Percentiles rank a stretch among this genome's conserved stretches.
These are phyloP conservation scores for Heliconius ismenius DNA, from an alignment of 2,888 invertebrate species.

Conservation along the genomic window DNA sequence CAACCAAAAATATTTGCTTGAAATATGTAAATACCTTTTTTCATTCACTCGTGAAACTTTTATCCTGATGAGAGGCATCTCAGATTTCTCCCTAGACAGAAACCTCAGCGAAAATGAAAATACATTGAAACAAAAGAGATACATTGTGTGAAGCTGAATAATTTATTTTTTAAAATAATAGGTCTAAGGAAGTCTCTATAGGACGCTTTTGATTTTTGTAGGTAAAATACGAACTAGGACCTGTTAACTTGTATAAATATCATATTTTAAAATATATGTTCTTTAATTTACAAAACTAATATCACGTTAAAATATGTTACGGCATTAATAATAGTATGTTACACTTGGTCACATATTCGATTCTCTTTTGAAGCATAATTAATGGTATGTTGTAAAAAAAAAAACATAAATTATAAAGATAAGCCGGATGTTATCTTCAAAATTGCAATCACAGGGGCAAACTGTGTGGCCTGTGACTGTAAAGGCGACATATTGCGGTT, in stretches of 20 bases:
- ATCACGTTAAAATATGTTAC: too few species aligned
- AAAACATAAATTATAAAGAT: too few species aligned
- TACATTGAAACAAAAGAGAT: slow-evolving; percentile 11
- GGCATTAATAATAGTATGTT: too few species aligned
- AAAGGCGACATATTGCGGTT: too few species aligned
- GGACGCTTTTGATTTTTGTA: neutral
- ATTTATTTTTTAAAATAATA: neutral
- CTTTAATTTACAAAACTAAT: neutral
- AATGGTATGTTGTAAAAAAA: neutral
- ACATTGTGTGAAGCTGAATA: neutral
- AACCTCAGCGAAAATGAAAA: slow-evolving; percentile 8
- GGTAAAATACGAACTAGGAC: neutral
- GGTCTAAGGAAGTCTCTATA: neutral
- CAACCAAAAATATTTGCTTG: neutral
- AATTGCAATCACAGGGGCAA: neutral
- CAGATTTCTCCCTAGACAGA: slow-evolving; percentile 17
- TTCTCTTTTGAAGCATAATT: neutral
- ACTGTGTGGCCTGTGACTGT: too few species aligned
- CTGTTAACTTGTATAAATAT: neutral
- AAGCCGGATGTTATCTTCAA: neutral
- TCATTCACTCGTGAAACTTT: neutral
- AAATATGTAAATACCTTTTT: slow-evolving; percentile 10
- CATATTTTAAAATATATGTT: neutral
- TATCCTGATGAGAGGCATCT: slow-evolving; percentile 11
- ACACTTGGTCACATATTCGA: too few species aligned